phyloP scores from a whole-genome alignment of 2,888 invertebrate genomes.

The Drosophila maculinotata region DNA sequence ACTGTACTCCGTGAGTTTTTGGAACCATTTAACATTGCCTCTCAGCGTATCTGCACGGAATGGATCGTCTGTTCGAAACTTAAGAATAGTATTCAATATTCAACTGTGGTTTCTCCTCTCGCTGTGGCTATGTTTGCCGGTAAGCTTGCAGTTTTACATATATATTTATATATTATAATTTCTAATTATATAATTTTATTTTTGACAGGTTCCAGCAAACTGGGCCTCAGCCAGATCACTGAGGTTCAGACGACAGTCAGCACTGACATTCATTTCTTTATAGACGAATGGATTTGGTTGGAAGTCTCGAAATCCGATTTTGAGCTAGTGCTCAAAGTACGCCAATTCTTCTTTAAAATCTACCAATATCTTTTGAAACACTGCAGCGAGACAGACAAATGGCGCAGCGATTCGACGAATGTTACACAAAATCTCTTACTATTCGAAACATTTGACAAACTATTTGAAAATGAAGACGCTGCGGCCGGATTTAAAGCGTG shows the following conservation, averaged over 20 bases:
- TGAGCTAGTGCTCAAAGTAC: conserved; percentile 47
- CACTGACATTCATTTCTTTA: conserved; percentile 35
- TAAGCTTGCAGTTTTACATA: conserved; percentile 15
- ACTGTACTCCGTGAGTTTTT: conserved; percentile 50
- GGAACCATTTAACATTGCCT: conserved; percentile 31
- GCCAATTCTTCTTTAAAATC: conserved; percentile 48
- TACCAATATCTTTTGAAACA: conserved; percentile 45
- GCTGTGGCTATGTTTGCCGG: conserved; percentile 62
- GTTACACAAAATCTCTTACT: conserved; percentile 9
- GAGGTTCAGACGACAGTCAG: background rate
- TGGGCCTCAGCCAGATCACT: conserved; percentile 25
- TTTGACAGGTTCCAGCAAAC: conserved; percentile 34
- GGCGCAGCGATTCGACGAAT: conserved; percentile 9
- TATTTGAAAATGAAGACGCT: conserved; percentile 54
- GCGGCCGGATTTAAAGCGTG: conserved; percentile 26
- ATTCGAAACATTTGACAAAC: conserved; percentile 23
- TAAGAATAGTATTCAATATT: conserved; percentile 85
- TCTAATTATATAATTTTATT: too few relatives aligned
- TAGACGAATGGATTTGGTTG: conserved; percentile 74
- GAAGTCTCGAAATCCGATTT: conserved; percentile 34
- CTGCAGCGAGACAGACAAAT: conserved; percentile 39
- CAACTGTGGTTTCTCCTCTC: conserved; percentile 49
- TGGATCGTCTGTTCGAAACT: conserved; percentile 60
- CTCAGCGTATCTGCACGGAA: conserved; percentile 27
- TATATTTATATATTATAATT: too few relatives aligned